These are phyloP conservation scores for rat (Rattus norvegicus) DNA, from an alignment of 2,113 vertebrate genomes.

Conservation along the genomic window GRCr8 NC_086026.1:56974001-56974500, in stretches of 20 bases:
- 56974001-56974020: not conserved
- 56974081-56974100: conserved; percentile 44
- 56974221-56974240: not conserved
- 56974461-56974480: not conserved
- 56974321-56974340: not conserved
- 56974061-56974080: conserved; percentile 47
- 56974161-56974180: not conserved
- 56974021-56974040: not conserved
- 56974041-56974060: conserved; percentile 36
- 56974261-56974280: not conserved
- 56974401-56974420: not conserved
- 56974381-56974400: too few species aligned
- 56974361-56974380: not conserved
- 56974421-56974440: not conserved
- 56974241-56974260: not conserved
- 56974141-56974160: conserved; percentile 42
- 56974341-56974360: not conserved
- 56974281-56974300: not conserved
- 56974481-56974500: not conserved
- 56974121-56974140: conserved; percentile 32
- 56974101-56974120: conserved; percentile 57
- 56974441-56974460: fast-evolving
- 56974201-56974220: not conserved
- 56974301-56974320: not conserved
- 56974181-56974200: not conserved